Evolutionary conservation across 2,113 vertebrate species (phyloP).

Genomic region (Gymnogyps californianus): DNA sequence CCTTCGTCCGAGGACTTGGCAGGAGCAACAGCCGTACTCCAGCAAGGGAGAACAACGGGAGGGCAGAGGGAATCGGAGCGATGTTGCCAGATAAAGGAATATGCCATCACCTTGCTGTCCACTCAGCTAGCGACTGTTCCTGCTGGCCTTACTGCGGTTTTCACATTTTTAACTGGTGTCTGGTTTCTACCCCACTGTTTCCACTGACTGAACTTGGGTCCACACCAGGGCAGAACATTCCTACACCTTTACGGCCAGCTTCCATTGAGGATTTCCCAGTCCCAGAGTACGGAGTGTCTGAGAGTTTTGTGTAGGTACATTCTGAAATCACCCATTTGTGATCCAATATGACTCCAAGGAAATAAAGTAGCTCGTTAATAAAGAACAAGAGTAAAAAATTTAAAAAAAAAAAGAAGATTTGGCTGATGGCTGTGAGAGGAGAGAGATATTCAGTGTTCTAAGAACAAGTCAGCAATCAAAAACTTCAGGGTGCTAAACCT

Average conservation of each 20-base stretch:
- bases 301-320: conserved; percentile 46
- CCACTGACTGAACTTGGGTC: background rate
- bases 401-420: background rate
- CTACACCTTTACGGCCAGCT: conserved; percentile 17
- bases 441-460: background rate
- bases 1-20: background rate
- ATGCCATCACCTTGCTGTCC: background rate
- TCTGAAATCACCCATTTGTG: conserved; percentile 50
- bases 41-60: background rate
- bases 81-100: background rate
- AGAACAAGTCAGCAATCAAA: conserved; percentile 11
- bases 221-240: background rate
- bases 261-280: conserved; percentile 50
- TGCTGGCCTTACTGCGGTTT: background rate
- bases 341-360: conserved; percentile 59
- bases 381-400: background rate
- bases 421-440: conserved; percentile 39
- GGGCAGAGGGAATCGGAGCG: background rate
- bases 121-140: background rate
- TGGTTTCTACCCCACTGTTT: background rate
- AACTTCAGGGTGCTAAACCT: conserved; percentile 21
- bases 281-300: conserved; percentile 45
- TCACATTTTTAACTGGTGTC: background rate
- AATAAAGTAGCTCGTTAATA: conserved; percentile 62
- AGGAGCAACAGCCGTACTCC: background rate